These are phyloP conservation scores for Chloroceryle inda DNA, from an alignment of 2,797 vertebrate genomes.

Conservation along the genomic window DNA sequence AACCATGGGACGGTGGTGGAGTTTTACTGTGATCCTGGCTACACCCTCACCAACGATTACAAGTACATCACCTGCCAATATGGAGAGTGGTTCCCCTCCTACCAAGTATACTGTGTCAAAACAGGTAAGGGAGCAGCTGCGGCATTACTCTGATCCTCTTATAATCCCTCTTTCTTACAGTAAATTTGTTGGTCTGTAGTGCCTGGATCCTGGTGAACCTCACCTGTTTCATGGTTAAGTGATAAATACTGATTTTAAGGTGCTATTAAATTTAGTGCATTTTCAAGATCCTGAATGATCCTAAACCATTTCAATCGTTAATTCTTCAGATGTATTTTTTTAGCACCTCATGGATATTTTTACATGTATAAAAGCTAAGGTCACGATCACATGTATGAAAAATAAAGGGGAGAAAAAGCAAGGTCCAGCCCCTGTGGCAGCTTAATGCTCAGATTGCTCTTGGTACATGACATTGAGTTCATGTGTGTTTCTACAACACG, in stretches of 20 bases:
- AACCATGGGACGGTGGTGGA: constrained; percentile 89
- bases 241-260: neutral
- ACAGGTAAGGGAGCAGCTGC: constrained; percentile 76
- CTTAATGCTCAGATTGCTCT: neutral
- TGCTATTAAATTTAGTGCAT: neutral
- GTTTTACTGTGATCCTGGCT: constrained; percentile 89
- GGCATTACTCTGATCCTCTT: neutral
- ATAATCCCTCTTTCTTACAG: neutral
- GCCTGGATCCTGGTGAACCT: neutral
- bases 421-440: neutral
- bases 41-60: constrained; percentile 88
- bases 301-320: neutral
- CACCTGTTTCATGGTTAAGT: neutral
- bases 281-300: neutral
- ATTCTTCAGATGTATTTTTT: neutral
- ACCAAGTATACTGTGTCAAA: constrained; percentile 86
- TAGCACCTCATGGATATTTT: neutral
- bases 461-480: neutral
- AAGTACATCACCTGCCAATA: constrained; percentile 91
- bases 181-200: neutral
- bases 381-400: neutral
- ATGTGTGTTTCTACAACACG: neutral
- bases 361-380: neutral
- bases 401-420: neutral
- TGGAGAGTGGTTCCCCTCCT: constrained; percentile 88